Conservation (phyloP, 1,140 invertebrate species). For the Apis cerana region DNA sequence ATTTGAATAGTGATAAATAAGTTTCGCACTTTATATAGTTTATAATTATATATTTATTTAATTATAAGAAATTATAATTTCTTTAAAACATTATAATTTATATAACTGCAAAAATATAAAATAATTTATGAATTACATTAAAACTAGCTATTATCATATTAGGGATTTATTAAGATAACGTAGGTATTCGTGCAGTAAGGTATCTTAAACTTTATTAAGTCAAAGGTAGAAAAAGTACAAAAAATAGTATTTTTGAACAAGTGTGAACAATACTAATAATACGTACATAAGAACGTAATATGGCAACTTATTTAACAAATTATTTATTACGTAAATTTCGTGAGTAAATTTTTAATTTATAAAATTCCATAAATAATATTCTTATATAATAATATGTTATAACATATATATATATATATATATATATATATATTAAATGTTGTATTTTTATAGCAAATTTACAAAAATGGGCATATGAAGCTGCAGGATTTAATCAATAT, state of each 20-base stretch:
- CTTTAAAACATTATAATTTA: not conserved
- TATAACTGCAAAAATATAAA: not conserved
- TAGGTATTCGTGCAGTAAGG: not conserved
- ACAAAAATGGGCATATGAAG: constrained; percentile 86
- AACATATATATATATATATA: constrained; percentile 2
- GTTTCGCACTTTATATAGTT: not conserved
- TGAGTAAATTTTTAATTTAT: constrained; percentile 30
- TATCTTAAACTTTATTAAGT: not conserved
- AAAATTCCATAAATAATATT: not conserved
- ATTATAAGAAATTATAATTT: not conserved
- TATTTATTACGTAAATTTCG: not conserved
- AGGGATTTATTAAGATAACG: not conserved
- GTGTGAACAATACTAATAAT: not conserved
- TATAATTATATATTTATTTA: not conserved
- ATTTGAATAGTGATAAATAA: not conserved
- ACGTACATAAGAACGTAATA: not conserved
- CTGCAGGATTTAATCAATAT: constrained; percentile 88
- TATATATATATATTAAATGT: constrained; percentile 22
- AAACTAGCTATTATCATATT: not conserved
- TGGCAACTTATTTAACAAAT: not conserved
- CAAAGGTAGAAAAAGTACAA: not conserved
- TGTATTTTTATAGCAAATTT: constrained; percentile 64
- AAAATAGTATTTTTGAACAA: not conserved
- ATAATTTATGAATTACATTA: not conserved
- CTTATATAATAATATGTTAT: constrained; percentile 70